Evolutionary conservation across 2,113 vertebrate species (phyloP).

Genomic region (Lepus europaeus): DNA sequence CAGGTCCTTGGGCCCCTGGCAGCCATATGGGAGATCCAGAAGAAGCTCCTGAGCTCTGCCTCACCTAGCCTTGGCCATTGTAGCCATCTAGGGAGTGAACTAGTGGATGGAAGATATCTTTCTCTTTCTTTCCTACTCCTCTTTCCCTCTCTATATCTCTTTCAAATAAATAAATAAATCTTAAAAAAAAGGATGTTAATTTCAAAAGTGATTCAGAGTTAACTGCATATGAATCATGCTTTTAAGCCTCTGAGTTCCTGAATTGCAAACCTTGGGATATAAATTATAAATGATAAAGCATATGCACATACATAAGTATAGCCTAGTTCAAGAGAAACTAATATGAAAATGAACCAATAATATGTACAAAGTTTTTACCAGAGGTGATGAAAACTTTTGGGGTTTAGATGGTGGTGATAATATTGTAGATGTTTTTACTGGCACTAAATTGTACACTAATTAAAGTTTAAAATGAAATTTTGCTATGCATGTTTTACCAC

Average conservation of each 20-base stretch:
- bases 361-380: neutral
- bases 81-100: too few species aligned
- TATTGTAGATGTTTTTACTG: neutral
- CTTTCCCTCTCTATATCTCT: too few species aligned
- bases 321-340: conserved; percentile 20
- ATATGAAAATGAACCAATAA: conserved; percentile 31
- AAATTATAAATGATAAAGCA: conserved; percentile 45
- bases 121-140: too few species aligned
- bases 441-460: conserved; percentile 27
- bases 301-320: neutral
- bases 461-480: conserved; percentile 18
- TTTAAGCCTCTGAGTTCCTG: conserved; percentile 19
- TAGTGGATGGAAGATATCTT: too few species aligned
- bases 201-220: conserved; percentile 36
- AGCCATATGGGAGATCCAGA: too few species aligned
- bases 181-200: neutral
- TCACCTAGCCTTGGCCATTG: too few species aligned
- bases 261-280: conserved; percentile 23
- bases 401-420: neutral
- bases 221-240: neutral
- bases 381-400: neutral
- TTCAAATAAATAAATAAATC: too few species aligned
- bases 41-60: too few species aligned
- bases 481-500: neutral
- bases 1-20: too few species aligned